phyloP scores from a whole-genome alignment of 2,113 vertebrate genomes.

The Ictidomys tridecemlineatus region DNA sequence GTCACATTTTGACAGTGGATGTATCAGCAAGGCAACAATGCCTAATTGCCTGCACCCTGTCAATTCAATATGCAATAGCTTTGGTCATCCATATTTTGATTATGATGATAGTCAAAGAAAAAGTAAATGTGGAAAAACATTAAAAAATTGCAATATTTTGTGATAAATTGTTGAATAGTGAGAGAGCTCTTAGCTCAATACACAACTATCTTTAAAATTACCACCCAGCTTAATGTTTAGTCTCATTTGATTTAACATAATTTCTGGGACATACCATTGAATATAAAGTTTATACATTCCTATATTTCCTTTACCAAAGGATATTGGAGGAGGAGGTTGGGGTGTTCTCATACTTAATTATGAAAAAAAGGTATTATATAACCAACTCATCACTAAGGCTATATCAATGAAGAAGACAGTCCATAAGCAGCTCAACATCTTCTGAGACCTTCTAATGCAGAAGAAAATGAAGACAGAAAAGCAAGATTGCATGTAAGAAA shows the following conservation, averaged over 20 bases:
- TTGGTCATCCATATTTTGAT: not conserved
- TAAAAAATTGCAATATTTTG: conserved; percentile 7
- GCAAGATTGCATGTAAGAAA: not conserved
- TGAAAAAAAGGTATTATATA: not conserved
- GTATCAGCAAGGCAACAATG: conserved; percentile 16
- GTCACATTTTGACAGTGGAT: conserved; percentile 61
- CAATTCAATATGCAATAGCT: conserved; percentile 41
- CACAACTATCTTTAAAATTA: conserved; percentile 39
- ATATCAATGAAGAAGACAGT: not conserved
- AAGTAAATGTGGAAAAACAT: not conserved
- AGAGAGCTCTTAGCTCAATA: not conserved
- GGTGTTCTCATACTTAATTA: not conserved
- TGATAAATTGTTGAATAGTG: not conserved
- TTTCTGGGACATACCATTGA: not conserved
- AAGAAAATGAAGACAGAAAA: not conserved
- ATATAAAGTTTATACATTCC: not conserved
- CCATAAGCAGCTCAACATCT: not conserved
- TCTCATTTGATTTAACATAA: not conserved
- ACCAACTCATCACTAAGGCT: not conserved
- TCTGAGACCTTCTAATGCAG: not conserved
- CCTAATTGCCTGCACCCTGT: conserved; percentile 48
- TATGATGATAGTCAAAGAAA: conserved; percentile 33
- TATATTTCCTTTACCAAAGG: not conserved
- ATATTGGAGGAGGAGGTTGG: not conserved
- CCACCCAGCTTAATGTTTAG: not conserved